A percentile compares a stretch with the other conserved stretches of the same genome.
Evolutionary conservation across 2,888 invertebrate genomes (phyloP).

Genomic region (Sicus ferrugineus): DNA sequence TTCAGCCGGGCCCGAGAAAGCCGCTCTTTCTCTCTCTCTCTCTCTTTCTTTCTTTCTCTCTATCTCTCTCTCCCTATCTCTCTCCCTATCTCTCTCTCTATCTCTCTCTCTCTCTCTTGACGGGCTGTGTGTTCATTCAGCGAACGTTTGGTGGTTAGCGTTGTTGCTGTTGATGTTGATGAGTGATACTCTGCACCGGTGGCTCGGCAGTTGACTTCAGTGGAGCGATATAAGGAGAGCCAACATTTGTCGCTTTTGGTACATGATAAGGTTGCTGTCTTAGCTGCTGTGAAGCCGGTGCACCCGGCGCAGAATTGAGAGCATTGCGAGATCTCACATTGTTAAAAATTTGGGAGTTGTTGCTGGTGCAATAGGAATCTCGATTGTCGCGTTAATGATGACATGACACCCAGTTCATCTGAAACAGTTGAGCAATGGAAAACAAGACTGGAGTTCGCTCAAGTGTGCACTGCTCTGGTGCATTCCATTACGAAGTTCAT

Average conservation of each 20-base stretch:
- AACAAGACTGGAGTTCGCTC: too few species aligned
- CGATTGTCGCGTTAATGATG: too few species aligned
- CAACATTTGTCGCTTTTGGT: slow-evolving; percentile 63
- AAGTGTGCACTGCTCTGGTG: too few species aligned
- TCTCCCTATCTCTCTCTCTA: too few species aligned
- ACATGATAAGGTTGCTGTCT: slow-evolving; percentile 46
- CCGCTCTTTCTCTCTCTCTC: slow-evolving; percentile 56
- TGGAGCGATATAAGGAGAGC: slow-evolving; percentile 69
- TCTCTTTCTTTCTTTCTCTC: too few species aligned
- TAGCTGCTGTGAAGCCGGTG: slow-evolving; percentile 15
- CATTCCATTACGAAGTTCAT: too few species aligned
- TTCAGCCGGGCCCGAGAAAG: slow-evolving; percentile 61
- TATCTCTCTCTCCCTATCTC: too few species aligned
- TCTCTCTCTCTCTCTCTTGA: too few species aligned
- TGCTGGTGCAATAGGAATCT: too few species aligned
- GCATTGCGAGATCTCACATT: slow-evolving; percentile 58
- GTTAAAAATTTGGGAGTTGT: slow-evolving; percentile 53
- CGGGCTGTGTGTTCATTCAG: slow-evolving; percentile 57
- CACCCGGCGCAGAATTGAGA: slow-evolving; percentile 49
- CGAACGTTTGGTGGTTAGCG: slow-evolving; percentile 54
- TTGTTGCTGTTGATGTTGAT: slow-evolving; percentile 52
- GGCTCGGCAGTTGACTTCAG: slow-evolving; percentile 62
- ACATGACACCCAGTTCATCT: too few species aligned
- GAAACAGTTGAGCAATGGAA: too few species aligned
- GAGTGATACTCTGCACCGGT: slow-evolving; percentile 58